Conservation (phyloP, 2,113 vertebrate species). For the crab-eating macaque (Macaca fascicularis) region DNA sequence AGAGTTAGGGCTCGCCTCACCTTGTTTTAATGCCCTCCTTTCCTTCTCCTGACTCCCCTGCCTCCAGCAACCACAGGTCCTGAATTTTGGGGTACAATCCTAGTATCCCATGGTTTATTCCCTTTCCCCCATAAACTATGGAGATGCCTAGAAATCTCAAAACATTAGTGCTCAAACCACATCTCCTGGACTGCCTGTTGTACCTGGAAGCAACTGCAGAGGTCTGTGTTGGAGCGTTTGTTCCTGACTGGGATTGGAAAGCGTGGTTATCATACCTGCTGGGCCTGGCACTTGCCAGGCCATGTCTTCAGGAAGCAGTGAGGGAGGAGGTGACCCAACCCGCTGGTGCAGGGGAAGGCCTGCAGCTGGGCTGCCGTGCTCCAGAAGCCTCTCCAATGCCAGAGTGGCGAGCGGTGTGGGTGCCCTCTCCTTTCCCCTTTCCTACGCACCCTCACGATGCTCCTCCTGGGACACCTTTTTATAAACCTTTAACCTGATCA, state of each 20-base stretch:
- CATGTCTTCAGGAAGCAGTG: background rate
- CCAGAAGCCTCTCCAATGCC: background rate
- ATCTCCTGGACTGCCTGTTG: background rate
- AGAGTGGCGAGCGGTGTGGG: too few relatives aligned
- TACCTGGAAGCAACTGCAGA: background rate
- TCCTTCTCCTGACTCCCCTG: background rate
- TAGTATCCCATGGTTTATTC: background rate
- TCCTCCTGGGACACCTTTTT: background rate
- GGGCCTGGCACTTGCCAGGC: background rate
- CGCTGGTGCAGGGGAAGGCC: background rate
- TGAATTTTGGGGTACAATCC: background rate
- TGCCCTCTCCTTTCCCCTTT: too few relatives aligned
- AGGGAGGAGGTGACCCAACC: background rate
- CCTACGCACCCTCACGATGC: background rate
- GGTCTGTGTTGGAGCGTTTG: background rate
- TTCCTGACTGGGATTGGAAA: background rate
- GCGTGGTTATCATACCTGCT: background rate
- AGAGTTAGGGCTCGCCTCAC: background rate
- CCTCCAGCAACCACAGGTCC: background rate
- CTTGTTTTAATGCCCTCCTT: background rate
- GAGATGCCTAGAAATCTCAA: background rate
- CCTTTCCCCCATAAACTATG: background rate
- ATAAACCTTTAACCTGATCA: background rate
- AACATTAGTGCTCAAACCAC: background rate
- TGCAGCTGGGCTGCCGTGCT: too few relatives aligned